Base-by-base conservation (phyloP, 2,797 vertebrate species). In the Myoxocephalus aenaeus region DNA sequence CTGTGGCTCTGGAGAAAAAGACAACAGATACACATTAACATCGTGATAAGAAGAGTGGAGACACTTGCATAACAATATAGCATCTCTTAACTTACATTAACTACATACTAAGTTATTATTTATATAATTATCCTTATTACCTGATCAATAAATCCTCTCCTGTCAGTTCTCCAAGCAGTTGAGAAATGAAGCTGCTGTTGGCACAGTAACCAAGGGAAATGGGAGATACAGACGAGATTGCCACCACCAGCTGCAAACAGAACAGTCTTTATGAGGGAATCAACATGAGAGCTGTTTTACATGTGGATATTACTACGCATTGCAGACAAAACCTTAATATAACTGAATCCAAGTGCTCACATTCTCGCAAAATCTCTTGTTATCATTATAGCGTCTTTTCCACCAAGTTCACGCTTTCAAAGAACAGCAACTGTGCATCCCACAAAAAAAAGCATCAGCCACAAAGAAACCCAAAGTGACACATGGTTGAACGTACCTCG, bases 91-190 rank as follows among this genome's bases (percentile, higher is more conserved):
- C 44, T 18, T 48, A 9, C 32, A 50, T 40, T 38, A 66, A 14
- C 5, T n/a, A 27, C 1, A 61, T 48, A 25, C 17, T 50, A 15
- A 44, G 15, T 17, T 34, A 6, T 2, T 69, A 6, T 65, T 32
- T 25, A 14, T 53, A 20, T 32, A 15, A 63, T 42, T 25, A 2
- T 53, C 51, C 1, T 29, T 50, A 50, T 48, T 87, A 99, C 98
- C 98, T 97, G 94, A 97, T 93, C 40, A 99, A 93, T 4, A 99
- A 77, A 40, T 99, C 98, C 0, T 98, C 96, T 81, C 98, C 97
- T 0, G 96, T 96, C 85, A 99, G 91, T 82, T 99, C 98, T 34
- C 90, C 91, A 34, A 99, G 94, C 57, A 99, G 91, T 87, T 96
- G 95, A 2, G 97, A 87, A 56, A 99, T 86, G 11, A 99, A 85